A percentile compares a stretch with the other conserved stretches of the same genome.
These are phyloP conservation scores for Sebastes vulpes DNA, from an alignment of 2,797 vertebrate genomes.

Conservation along the genomic window DNA sequence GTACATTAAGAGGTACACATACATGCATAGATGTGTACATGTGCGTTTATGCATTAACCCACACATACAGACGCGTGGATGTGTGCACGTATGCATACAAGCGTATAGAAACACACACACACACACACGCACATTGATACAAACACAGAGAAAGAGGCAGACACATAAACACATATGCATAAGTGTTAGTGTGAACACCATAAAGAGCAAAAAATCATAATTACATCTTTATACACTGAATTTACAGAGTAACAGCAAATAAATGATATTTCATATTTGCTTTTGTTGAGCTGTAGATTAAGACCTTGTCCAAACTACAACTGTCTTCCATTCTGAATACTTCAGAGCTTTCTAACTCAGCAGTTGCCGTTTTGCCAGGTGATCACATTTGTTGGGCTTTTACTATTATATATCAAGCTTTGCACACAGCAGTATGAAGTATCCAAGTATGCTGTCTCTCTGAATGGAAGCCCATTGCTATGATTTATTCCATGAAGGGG, in stretches of 20 bases:
- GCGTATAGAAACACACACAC: not conserved
- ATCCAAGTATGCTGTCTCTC: slow-evolving; percentile 12
- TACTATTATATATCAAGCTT: not conserved
- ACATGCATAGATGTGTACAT: slow-evolving; percentile 23
- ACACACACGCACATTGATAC: slow-evolving; percentile 22
- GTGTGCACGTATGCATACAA: slow-evolving; percentile 23
- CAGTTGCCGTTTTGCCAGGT: not conserved
- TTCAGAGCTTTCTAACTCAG: slow-evolving; percentile 1
- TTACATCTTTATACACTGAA: not conserved
- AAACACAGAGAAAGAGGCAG: slow-evolving; percentile 23
- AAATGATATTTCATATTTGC: not conserved
- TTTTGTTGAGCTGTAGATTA: not conserved
- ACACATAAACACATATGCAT: slow-evolving; percentile 19
- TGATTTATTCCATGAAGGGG: slow-evolving; percentile 39
- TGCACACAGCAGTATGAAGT: slow-evolving; percentile 13
- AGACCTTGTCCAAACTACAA: not conserved
- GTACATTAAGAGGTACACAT: slow-evolving; percentile 2
- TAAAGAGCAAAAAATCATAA: not conserved
- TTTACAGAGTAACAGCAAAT: slow-evolving; percentile 1
- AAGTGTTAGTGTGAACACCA: slow-evolving; percentile 25
- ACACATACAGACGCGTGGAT: slow-evolving; percentile 15
- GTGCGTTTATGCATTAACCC: slow-evolving; percentile 26
- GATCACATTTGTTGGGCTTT: not conserved
- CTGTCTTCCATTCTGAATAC: slow-evolving; percentile 43
- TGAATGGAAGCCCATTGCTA: slow-evolving; percentile 38